Evolutionary conservation across 2,113 vertebrate genomes (phyloP).

Genomic region (Tympanuchus pallidicinctus): DNA sequence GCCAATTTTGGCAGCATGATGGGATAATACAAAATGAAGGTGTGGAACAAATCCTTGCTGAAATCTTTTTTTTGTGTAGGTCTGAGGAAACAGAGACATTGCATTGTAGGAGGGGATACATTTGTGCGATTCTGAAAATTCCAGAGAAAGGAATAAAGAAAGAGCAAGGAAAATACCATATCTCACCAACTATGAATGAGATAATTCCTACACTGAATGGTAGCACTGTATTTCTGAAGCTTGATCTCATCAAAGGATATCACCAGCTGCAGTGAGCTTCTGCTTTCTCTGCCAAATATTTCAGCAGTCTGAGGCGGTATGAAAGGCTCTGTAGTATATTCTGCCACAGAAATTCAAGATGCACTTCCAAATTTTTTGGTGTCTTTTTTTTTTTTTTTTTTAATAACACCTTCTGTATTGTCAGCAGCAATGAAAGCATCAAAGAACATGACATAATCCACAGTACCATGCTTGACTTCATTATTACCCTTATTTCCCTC

Average conservation of each 20-base stretch:
- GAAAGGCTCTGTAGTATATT: slow-evolving; percentile 68
- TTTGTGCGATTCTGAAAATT: neutral
- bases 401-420: slow-evolving; percentile 16
- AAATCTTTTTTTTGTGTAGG: neutral
- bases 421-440: slow-evolving; percentile 31
- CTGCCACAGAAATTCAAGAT: slow-evolving; percentile 49
- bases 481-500: neutral
- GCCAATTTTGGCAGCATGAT: neutral
- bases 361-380: slow-evolving; percentile 37
- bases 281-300: slow-evolving; percentile 39
- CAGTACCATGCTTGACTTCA: neutral
- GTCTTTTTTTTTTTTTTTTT: too few species aligned
- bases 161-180: neutral
- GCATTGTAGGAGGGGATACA: neutral
- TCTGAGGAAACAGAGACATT: neutral
- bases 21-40: neutral
- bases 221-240: slow-evolving; percentile 18
- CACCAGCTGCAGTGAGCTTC: slow-evolving; percentile 42
- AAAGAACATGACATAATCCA: neutral
- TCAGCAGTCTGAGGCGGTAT: slow-evolving; percentile 18
- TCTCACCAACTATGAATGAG: slow-evolving; percentile 21
- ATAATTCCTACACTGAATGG: slow-evolving; percentile 47
- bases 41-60: neutral
- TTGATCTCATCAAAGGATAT: slow-evolving; percentile 48
- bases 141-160: neutral